Evolutionary conservation across 2,888 invertebrate species (phyloP).

Genomic region (Tortrix viridana): DNA sequence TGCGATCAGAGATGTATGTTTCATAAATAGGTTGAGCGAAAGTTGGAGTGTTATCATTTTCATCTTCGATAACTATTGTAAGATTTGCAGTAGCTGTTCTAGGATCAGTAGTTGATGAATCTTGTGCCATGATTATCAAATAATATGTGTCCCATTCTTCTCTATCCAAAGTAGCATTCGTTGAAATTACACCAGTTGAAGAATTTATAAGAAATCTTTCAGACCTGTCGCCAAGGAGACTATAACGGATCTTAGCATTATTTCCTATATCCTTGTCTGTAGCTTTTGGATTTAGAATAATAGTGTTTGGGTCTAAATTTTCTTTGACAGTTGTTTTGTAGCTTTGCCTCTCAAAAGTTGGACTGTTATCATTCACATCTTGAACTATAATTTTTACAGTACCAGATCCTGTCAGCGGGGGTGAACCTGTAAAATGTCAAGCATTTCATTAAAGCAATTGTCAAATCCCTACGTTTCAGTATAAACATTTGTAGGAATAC

Average conservation of each 20-base stretch:
- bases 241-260: slow-evolving; percentile 94
- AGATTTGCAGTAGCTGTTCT: slow-evolving; percentile 92
- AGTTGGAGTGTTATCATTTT: slow-evolving; percentile 93
- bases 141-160: slow-evolving; percentile 91
- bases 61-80: slow-evolving; percentile 90
- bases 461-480: not conserved
- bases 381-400: slow-evolving; percentile 95
- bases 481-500: slow-evolving; percentile 45
- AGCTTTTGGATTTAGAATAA: slow-evolving; percentile 91
- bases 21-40: slow-evolving; percentile 90
- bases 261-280: slow-evolving; percentile 92
- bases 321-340: slow-evolving; percentile 92
- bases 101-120: slow-evolving; percentile 94
- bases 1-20: slow-evolving; percentile 92
- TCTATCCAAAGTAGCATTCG: slow-evolving; percentile 89
- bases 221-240: slow-evolving; percentile 91
- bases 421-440: slow-evolving; percentile 88
- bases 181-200: slow-evolving; percentile 91
- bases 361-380: slow-evolving; percentile 97
- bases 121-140: slow-evolving; percentile 93
- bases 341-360: slow-evolving; percentile 92
- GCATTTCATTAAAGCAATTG: not conserved
- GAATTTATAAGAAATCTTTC: slow-evolving; percentile 92
- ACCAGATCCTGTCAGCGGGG: slow-evolving; percentile 96
- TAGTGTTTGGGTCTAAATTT: slow-evolving; percentile 91